These are phyloP conservation scores for Lycocerus yunnanus DNA, from an alignment of 2,888 invertebrate species.

Conservation along the genomic window DNA sequence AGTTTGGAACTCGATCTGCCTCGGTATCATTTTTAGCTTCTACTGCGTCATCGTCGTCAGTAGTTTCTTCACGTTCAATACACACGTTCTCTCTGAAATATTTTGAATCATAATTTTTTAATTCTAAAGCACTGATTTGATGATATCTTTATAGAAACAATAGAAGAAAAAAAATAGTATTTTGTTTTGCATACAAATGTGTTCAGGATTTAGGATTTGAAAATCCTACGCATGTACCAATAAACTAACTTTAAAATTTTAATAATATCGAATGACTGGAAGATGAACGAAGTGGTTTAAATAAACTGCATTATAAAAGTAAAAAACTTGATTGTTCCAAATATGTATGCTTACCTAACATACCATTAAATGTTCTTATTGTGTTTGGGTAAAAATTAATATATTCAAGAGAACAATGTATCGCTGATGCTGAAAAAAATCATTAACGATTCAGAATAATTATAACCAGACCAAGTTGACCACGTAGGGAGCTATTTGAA, in stretches of 20 bases:
- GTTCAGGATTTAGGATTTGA: no score
- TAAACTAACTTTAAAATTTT: no score
- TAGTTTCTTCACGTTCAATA: conserved; percentile 61
- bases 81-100: conserved; percentile 65
- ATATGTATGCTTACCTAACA: background rate
- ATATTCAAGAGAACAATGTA: background rate
- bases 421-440: background rate
- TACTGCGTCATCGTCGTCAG: conserved; percentile 54
- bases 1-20: conserved; percentile 43
- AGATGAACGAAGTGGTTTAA: no score
- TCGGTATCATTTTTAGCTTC: conserved; percentile 44
- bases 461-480: background rate
- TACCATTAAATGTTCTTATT: background rate
- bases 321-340: no score
- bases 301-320: no score
- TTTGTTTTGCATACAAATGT: background rate
- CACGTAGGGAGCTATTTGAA: background rate
- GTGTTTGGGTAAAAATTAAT: no score
- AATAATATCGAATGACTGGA: no score
- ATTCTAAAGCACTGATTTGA: background rate
- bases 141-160: background rate
- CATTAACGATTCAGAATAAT: background rate
- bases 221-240: background rate
- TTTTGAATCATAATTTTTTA: background rate
- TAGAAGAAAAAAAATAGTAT: background rate